Evolutionary conservation across 2,113 vertebrate genomes (phyloP).

Genomic region (Oreotrochilus melanogaster): DNA sequence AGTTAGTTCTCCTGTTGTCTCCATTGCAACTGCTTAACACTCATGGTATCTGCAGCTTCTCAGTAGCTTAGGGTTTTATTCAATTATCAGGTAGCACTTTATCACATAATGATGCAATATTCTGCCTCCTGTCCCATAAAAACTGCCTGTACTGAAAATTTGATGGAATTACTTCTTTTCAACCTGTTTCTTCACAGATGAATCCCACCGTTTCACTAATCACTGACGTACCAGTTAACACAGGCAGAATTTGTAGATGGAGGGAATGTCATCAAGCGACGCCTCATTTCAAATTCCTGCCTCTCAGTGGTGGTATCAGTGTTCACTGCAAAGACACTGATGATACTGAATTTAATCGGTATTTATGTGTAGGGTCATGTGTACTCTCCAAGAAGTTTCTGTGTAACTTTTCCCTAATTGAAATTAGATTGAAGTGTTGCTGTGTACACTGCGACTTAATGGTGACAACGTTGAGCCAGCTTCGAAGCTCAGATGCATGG

Average conservation of each 20-base stretch:
- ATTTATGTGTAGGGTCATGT: slow-evolving; percentile 33
- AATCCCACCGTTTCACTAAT: slow-evolving; percentile 32
- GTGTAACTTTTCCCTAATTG: slow-evolving; percentile 69
- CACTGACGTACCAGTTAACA: slow-evolving; percentile 32
- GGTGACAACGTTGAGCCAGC: slow-evolving; percentile 61
- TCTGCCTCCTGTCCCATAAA: slow-evolving; percentile 1
- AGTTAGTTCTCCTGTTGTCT: neutral
- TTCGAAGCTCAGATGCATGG: slow-evolving; percentile 59
- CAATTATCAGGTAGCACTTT: slow-evolving; percentile 7
- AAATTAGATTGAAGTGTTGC: slow-evolving; percentile 66
- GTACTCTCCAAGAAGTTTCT: slow-evolving; percentile 63
- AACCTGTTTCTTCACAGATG: slow-evolving; percentile 13
- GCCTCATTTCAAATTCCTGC: slow-evolving; percentile 55
- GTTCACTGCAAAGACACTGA: slow-evolving; percentile 1
- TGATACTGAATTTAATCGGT: slow-evolving; percentile 61
- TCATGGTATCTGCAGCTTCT: neutral
- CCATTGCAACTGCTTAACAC: neutral
- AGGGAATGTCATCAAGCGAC: slow-evolving; percentile 44
- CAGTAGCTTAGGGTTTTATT: neutral
- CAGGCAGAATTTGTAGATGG: slow-evolving; percentile 48
- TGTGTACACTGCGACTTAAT: slow-evolving; percentile 63
- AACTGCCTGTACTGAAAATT: slow-evolving; percentile 8
- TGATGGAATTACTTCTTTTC: neutral
- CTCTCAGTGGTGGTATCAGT: slow-evolving; percentile 4
- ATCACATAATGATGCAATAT: neutral